A percentile compares a stretch with the other conserved stretches of the same genome.
Evolutionary conservation across 2,888 invertebrate genomes (phyloP).

Genomic region (Smittia aterrima): DNA sequence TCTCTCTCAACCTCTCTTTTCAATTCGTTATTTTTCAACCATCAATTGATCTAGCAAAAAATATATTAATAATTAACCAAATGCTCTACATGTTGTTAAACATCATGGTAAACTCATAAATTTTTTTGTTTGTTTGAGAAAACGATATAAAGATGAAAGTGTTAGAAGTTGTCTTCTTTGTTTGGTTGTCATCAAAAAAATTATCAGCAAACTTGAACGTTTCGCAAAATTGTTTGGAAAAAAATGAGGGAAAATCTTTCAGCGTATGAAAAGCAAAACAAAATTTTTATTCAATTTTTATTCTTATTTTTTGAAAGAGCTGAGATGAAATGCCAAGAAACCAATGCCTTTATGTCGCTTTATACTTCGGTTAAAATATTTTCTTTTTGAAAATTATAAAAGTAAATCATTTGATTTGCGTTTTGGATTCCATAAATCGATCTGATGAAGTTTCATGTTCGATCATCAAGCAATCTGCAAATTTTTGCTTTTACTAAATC

Average conservation of each 20-base stretch:
- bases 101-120: neutral
- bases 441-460: neutral
- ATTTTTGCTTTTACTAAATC: neutral
- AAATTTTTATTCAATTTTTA: slow-evolving; percentile 22
- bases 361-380: slow-evolving; percentile 47
- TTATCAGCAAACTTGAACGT: neutral
- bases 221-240: neutral
- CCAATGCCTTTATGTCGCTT: slow-evolving; percentile 61
- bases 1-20: neutral
- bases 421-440: neutral
- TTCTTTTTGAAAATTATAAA: slow-evolving; percentile 34
- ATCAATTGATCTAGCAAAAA: slow-evolving; percentile 5
- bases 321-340: slow-evolving; percentile 68
- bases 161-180: neutral
- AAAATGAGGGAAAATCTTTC: neutral
- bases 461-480: neutral
- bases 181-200: neutral
- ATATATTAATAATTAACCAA: neutral
- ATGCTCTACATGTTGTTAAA: neutral
- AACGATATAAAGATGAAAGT: neutral
- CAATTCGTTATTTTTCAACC: slow-evolving; percentile 26
- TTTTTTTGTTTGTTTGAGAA: neutral
- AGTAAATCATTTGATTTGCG: neutral
- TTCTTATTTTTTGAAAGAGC: slow-evolving; percentile 44
- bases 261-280: slow-evolving; percentile 36